Percentiles rank a stretch among this genome's conserved stretches.
Conservation (phyloP, 92 coral and sea anemone genomes). For the Epizoanthus stellaris region DNA sequence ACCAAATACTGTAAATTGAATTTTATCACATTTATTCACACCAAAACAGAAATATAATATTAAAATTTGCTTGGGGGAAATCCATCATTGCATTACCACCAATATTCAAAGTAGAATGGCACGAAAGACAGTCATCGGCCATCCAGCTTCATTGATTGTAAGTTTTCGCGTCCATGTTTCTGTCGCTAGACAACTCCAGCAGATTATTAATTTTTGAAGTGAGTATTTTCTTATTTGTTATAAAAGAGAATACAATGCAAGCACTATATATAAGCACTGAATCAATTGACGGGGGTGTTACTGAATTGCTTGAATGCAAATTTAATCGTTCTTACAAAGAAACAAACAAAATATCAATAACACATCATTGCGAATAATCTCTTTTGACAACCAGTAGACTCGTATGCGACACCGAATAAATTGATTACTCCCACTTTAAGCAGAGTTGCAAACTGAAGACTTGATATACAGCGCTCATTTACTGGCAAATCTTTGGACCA, state of each 20-base stretch:
- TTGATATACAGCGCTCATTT: too few species aligned
- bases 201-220: slow-evolving; percentile 18
- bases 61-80: too few species aligned
- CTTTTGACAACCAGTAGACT: not conserved
- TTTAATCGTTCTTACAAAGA: not conserved
- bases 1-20: too few species aligned
- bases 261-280: not conserved
- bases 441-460: too few species aligned
- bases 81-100: too few species aligned
- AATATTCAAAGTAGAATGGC: too few species aligned
- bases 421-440: too few species aligned
- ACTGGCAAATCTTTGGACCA: too few species aligned
- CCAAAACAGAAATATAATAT: too few species aligned
- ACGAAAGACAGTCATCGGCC: too few species aligned
- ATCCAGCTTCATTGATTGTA: not conserved
- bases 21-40: too few species aligned
- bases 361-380: not conserved
- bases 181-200: slow-evolving; percentile 15
- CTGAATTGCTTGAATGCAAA: slow-evolving; percentile 19
- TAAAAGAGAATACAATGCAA: not conserved
- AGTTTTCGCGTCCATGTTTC: slow-evolving; percentile 7
- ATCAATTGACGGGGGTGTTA: not conserved
- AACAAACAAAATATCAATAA: not conserved
- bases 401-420: not conserved
- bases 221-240: not conserved